Percentiles rank a stretch among this genome's conserved stretches.
Conservation (phyloP, 2,113 vertebrate genomes). For the Mormyrus lacerda region DNA sequence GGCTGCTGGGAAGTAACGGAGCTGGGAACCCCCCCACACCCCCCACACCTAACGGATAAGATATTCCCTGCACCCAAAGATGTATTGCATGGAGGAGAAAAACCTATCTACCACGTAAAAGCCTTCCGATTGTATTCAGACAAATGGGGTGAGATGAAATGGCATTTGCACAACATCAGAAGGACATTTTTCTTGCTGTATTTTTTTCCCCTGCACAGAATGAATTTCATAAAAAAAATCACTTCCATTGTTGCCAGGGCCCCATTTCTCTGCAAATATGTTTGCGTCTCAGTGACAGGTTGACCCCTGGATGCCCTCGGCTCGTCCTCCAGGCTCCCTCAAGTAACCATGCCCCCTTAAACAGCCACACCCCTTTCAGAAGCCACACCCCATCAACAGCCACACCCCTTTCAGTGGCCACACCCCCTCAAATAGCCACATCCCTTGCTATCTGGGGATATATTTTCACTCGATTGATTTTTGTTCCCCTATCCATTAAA, state of each 20-base stretch:
- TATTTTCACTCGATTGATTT: background rate
- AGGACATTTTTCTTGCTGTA: background rate
- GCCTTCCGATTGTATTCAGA: background rate
- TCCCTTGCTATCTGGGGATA: background rate
- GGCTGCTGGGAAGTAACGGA: background rate
- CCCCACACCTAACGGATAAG: background rate
- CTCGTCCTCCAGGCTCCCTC: background rate
- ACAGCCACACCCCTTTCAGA: background rate
- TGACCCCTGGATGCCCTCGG: background rate
- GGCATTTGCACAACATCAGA: background rate
- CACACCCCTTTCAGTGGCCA: background rate
- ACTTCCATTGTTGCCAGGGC: background rate
- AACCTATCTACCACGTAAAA: background rate
- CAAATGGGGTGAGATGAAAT: constrained; percentile 7
- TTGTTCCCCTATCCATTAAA: background rate
- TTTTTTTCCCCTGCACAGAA: background rate
- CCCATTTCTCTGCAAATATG: background rate
- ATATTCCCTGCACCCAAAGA: background rate
- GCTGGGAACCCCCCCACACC: background rate
- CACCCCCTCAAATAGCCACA: background rate
- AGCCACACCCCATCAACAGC: background rate
- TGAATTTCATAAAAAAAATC: background rate
- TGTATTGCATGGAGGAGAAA: background rate
- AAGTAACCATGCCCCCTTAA: background rate
- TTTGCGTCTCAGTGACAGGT: background rate